phyloP scores from a whole-genome alignment of 2,797 vertebrate genomes.

The Caiman crocodilus region DNA sequence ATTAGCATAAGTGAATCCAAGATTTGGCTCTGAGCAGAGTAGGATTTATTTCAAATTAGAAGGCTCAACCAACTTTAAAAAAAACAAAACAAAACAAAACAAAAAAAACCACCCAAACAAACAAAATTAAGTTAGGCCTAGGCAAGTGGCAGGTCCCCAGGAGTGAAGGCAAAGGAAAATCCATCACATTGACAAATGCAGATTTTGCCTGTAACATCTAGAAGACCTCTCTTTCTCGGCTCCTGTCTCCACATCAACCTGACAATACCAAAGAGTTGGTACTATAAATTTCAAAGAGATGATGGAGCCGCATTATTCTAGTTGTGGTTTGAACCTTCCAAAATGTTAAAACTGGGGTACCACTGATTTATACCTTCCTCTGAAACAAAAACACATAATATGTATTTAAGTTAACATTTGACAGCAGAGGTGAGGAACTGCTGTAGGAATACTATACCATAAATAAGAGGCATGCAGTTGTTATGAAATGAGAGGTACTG shows the following conservation, averaged over 20 bases:
- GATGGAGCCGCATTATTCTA: slow-evolving; percentile 5
- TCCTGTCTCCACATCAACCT: neutral
- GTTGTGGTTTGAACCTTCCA: slow-evolving; percentile 27
- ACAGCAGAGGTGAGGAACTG: slow-evolving; percentile 21
- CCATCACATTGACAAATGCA: neutral
- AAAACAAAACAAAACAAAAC: too few species aligned
- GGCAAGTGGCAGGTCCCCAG: neutral
- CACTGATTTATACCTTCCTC: slow-evolving; percentile 19
- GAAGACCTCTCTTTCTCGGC: neutral
- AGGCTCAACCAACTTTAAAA: neutral
- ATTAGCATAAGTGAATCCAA: too few species aligned
- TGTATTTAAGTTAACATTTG: slow-evolving; percentile 46
- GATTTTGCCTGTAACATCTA: neutral
- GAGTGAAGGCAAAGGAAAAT: neutral
- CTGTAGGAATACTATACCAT: neutral
- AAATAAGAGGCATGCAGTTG: neutral
- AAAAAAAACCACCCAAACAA: neutral
- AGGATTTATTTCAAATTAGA: neutral
- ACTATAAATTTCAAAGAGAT: too few species aligned
- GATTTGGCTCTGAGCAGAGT: neutral
- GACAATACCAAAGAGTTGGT: neutral
- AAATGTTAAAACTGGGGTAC: slow-evolving; percentile 36
- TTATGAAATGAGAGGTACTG: neutral
- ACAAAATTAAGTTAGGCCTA: neutral
- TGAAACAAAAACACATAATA: neutral